Evolutionary conservation across 2,113 vertebrate species (phyloP), one percentile per base, ranked within the genome.

Genomic region (Centropus unirufus): DNA sequence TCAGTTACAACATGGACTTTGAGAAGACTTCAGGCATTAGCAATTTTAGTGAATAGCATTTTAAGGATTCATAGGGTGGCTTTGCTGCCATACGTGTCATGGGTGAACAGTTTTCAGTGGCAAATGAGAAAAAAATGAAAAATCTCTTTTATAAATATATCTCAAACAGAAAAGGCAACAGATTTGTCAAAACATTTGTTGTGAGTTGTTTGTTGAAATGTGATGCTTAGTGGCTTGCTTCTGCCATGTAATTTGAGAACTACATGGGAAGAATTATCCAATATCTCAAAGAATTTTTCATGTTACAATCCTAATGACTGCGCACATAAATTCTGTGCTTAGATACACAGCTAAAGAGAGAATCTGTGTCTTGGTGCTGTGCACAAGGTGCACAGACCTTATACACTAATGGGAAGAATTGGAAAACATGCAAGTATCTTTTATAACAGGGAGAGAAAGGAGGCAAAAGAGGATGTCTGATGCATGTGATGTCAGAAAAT

Each of bases 171-270:
- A 82, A 91, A 92, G 24, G 14, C 29, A 72, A 24, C 15, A 83
- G 64, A 92, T 90, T 81, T 83, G 39, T 75, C 80, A 95, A 83
- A 92, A 72, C 23, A 49, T 82, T 93, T 87, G 66, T 49, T 94
- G 78, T 51, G 17, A 89, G 24, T 44, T 83, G 23, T 89, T 89
- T 83, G 44, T 67, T 47, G 63, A 36, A 51, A 18, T 24, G 15
- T 52, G 47, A 81, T 55, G 21, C 24, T 72, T 94, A 75, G 59
- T 72, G 52, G 22, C n/a, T 92, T 63, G 55, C 10, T 83, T 83
- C 51, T 80, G 75, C 12, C 30, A 26, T 47, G 57, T 64, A 84
- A 72, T 82, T 91, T 76, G 66, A 75, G 54, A 87, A 72, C 72
- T 19, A 32, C 15, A 1, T 51, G 47, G 59, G 29, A 52, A 88